Evolutionary conservation across 2,797 vertebrate species (phyloP).

Genomic region (Naso thynnoides): DNA sequence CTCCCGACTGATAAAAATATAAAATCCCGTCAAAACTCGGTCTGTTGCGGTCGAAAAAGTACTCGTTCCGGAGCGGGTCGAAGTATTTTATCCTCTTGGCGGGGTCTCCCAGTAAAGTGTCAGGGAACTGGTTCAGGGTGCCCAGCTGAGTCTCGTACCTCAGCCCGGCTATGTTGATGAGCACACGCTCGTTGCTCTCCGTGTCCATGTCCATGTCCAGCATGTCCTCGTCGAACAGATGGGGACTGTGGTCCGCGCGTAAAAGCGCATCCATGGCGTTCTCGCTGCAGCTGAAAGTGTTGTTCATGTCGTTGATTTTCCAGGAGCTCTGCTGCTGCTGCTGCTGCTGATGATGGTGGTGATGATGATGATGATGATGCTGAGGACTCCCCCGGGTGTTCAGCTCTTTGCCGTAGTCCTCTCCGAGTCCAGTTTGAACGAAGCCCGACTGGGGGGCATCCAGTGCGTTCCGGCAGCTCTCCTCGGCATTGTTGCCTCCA

Average conservation of each 20-base stretch:
- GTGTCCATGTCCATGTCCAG: constrained; percentile 81
- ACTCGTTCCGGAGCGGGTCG: constrained; percentile 96
- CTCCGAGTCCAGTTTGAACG: constrained; percentile 75
- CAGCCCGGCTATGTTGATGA: constrained; percentile 94
- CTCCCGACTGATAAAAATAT: constrained; percentile 96
- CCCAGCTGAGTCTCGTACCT: constrained; percentile 94
- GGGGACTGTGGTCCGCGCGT: constrained; percentile 85
- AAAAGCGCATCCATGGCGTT: constrained; percentile 81
- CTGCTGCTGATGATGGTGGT: constrained; percentile 34
- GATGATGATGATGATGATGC: neutral
- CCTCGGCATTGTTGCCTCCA: constrained; percentile 63
- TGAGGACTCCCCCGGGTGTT: constrained; percentile 74
- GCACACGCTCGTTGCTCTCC: constrained; percentile 90
- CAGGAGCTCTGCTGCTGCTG: constrained; percentile 66
- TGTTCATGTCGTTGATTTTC: constrained; percentile 89
- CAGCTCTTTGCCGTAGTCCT: constrained; percentile 81
- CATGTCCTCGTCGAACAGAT: constrained; percentile 86
- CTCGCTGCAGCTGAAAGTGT: constrained; percentile 78
- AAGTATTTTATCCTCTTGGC: constrained; percentile 94
- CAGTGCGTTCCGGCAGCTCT: constrained; percentile 75
- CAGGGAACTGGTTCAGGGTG: constrained; percentile 94
- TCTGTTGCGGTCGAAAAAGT: constrained; percentile 97
- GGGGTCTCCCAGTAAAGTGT: constrained; percentile 94
- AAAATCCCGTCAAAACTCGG: constrained; percentile 96
- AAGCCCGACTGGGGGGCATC: constrained; percentile 79